phyloP scores from a whole-genome alignment of 2,797 vertebrate species.

The Eutrigla gurnardus region DNA sequence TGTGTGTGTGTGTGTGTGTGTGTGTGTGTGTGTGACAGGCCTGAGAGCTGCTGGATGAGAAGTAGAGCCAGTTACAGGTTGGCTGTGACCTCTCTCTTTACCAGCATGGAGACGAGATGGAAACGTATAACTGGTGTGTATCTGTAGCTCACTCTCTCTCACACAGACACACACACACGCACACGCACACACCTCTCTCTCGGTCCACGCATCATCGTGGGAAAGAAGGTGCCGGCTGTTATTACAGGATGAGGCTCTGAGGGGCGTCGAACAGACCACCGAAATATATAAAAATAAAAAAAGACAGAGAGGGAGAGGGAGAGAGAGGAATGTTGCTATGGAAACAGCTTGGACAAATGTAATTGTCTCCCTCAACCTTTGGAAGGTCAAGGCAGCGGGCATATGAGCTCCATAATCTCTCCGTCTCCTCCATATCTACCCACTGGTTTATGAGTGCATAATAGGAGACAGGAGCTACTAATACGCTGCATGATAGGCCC shows the following conservation, averaged over 20 bases:
- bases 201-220: slow-evolving; percentile 27
- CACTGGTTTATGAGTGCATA: slow-evolving; percentile 15
- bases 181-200: slow-evolving; percentile 17
- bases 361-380: slow-evolving; percentile 70
- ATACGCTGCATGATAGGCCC: slow-evolving; percentile 19
- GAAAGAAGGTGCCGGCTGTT: slow-evolving; percentile 31
- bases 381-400: slow-evolving; percentile 68
- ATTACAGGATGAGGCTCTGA: slow-evolving; percentile 37
- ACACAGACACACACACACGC: slow-evolving; percentile 24
- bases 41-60: slow-evolving; percentile 12
- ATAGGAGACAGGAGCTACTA: slow-evolving; percentile 39
- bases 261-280: neutral
- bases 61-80: slow-evolving; percentile 23
- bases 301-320: slow-evolving; percentile 10
- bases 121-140: slow-evolving; percentile 32
- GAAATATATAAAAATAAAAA: slow-evolving; percentile 19
- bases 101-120: slow-evolving; percentile 10
- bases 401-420: slow-evolving; percentile 57
- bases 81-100: slow-evolving; percentile 25
- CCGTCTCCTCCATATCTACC: slow-evolving; percentile 30
- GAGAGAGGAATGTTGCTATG: slow-evolving; percentile 69
- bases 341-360: slow-evolving; percentile 74
- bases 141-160: neutral
- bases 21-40: neutral
- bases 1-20: neutral